Conservation (phyloP, 2,797 vertebrate species). For the Gadopsis bispinosus region DNA sequence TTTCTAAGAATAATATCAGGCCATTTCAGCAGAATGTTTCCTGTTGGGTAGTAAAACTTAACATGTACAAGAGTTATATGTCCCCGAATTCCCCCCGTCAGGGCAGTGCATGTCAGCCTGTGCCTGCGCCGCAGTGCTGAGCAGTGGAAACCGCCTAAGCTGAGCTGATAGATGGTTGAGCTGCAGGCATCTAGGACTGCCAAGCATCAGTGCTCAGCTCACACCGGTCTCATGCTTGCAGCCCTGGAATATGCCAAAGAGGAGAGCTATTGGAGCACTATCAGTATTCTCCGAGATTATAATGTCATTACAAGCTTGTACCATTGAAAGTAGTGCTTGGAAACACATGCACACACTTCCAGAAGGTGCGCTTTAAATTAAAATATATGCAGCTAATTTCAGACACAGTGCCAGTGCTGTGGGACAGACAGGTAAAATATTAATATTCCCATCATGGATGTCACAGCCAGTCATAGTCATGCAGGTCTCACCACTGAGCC, state of each 20-base stretch:
- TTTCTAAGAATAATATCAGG: constrained; percentile 30
- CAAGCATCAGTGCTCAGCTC: constrained; percentile 64
- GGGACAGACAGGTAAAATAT: constrained; percentile 36
- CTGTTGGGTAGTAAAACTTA: constrained; percentile 51
- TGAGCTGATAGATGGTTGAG: constrained; percentile 74
- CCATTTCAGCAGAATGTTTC: constrained; percentile 41
- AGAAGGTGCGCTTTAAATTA: constrained; percentile 49
- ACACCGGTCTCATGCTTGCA: constrained; percentile 49
- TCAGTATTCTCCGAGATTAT: constrained; percentile 73
- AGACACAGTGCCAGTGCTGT: constrained; percentile 16
- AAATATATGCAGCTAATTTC: constrained; percentile 47
- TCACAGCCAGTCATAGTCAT: constrained; percentile 55
- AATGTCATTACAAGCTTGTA: constrained; percentile 75
- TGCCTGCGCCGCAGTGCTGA: constrained; percentile 50
- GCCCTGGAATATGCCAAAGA: constrained; percentile 65
- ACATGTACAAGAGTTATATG: constrained; percentile 59
- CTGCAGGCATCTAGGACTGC: constrained; percentile 62
- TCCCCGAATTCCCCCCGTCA: constrained; percentile 51
- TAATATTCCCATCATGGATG: constrained; percentile 61
- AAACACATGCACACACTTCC: constrained; percentile 39
- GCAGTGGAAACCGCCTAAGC: constrained; percentile 66
- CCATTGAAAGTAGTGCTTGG: constrained; percentile 46
- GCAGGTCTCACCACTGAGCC: constrained; percentile 40
- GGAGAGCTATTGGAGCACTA: constrained; percentile 65
- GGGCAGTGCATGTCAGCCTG: constrained; percentile 49